Evolutionary conservation across 2,797 vertebrate species (phyloP).

Genomic region (Pelodytes ibericus): DNA sequence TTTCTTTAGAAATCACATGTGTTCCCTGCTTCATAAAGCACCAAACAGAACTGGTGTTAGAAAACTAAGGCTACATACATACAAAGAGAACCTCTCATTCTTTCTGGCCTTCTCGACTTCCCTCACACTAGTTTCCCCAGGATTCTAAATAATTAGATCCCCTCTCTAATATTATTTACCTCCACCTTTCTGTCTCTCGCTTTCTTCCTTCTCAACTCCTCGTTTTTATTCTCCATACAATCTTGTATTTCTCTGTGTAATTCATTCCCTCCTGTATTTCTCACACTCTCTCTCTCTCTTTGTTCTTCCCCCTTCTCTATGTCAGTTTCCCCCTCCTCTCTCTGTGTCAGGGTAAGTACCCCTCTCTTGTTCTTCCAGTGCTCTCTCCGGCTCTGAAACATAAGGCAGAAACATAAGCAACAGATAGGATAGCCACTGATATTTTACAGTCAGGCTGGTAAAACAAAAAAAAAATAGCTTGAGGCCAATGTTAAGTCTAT

Average conservation of each 20-base stretch:
- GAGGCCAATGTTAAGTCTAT: too few relatives aligned
- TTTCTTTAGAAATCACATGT: neutral
- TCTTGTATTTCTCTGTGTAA: neutral
- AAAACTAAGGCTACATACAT: conserved; percentile 40
- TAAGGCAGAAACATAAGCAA: conserved; percentile 15
- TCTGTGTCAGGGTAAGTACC: neutral
- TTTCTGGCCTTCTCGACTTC: neutral
- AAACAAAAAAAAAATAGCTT: too few relatives aligned
- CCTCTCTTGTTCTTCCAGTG: neutral
- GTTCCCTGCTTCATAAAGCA: neutral
- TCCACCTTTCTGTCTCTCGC: neutral
- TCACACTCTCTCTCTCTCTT: conserved; percentile 21
- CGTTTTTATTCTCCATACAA: neutral
- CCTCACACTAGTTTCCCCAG: neutral
- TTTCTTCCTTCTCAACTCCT: neutral
- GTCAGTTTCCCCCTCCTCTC: neutral
- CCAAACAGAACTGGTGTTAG: neutral
- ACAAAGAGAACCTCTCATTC: conserved; percentile 52
- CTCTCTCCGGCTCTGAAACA: neutral
- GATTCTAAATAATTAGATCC: too few relatives aligned
- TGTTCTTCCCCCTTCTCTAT: neutral
- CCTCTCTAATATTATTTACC: neutral
- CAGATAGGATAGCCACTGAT: conserved; percentile 29
- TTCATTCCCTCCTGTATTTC: conserved; percentile 2
- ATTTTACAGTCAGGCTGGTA: too few relatives aligned